These are phyloP conservation scores for Mesoligia furuncula DNA, from an alignment of 2,888 invertebrate species.

Conservation along the genomic window DNA sequence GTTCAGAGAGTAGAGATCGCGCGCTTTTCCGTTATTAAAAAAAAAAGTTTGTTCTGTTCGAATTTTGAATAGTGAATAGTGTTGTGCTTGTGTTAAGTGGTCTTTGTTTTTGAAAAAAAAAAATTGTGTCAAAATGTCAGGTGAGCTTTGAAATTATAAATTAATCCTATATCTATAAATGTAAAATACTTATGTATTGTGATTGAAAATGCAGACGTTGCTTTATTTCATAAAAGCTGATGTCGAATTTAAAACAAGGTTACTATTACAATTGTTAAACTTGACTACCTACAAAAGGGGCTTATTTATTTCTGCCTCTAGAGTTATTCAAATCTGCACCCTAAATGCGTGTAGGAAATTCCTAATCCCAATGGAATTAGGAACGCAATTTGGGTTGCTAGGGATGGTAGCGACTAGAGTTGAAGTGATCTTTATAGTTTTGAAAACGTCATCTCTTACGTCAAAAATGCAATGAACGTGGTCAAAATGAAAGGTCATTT, in stretches of 20 bases:
- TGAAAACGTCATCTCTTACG: not conserved
- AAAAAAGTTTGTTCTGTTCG: constrained; percentile 4
- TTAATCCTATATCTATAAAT: not conserved
- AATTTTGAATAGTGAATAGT: constrained; percentile 52
- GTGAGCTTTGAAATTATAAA: constrained; percentile 57
- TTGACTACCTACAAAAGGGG: not conserved
- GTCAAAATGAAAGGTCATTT: too few species aligned
- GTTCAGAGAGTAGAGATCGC: constrained; percentile 68
- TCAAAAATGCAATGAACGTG: not conserved
- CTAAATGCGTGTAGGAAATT: not conserved
- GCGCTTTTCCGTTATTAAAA: constrained; percentile 72
- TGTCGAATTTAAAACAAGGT: constrained; percentile 3
- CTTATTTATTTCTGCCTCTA: not conserved
- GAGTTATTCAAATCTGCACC: not conserved
- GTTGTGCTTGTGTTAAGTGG: constrained; percentile 42
- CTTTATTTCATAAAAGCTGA: constrained; percentile 15
- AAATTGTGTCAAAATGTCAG: constrained; percentile 71
- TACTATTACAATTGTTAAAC: constrained; percentile 7
- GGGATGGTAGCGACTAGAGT: not conserved
- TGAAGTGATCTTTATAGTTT: not conserved
- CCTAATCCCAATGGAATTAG: not conserved
- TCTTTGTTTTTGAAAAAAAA: constrained; percentile 6
- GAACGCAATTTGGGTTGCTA: not conserved
- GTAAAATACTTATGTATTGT: not conserved
- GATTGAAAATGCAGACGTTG: not conserved